These are phyloP conservation scores for Parapristionchus giblindavisi DNA, from an alignment of 2,888 invertebrate species.

Conservation along the genomic window DNA sequence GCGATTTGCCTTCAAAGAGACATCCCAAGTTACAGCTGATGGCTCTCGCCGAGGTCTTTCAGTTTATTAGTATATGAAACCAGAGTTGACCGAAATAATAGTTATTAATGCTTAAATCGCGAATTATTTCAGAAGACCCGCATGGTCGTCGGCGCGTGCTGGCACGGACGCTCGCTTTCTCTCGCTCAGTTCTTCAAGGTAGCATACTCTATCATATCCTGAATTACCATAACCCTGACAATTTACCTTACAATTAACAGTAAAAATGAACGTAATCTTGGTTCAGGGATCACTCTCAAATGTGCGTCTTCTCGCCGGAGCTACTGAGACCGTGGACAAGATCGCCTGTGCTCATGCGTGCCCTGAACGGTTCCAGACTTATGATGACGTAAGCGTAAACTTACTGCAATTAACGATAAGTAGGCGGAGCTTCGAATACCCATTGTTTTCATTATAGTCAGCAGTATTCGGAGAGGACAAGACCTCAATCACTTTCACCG, in stretches of 20 bases:
- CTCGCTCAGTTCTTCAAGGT: slow-evolving; percentile 85
- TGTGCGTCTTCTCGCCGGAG: slow-evolving; percentile 81
- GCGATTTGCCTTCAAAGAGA: too few relatives aligned
- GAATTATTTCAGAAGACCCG: slow-evolving; percentile 77
- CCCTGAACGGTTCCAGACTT: slow-evolving; percentile 71
- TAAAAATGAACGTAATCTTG: too few relatives aligned
- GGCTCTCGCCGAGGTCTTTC: too few relatives aligned
- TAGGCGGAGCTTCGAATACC: slow-evolving; percentile 17
- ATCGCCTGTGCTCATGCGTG: slow-evolving; percentile 83
- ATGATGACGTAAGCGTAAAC: slow-evolving; percentile 28
- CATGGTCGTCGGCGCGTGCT: slow-evolving; percentile 93
- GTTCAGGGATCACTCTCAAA: slow-evolving; percentile 85
- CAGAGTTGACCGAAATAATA: neutral
- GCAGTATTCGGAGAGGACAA: slow-evolving; percentile 71
- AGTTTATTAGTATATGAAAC: neutral
- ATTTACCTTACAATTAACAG: neutral
- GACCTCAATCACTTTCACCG: slow-evolving; percentile 71
- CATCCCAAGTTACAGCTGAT: too few relatives aligned
- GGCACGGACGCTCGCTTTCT: slow-evolving; percentile 82
- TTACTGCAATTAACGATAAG: too few relatives aligned
- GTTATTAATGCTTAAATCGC: neutral
- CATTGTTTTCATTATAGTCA: slow-evolving; percentile 60
- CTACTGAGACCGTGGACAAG: slow-evolving; percentile 80
- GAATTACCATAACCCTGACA: slow-evolving; percentile 2
- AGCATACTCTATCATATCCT: neutral